Percentiles rank a stretch among this genome's conserved stretches.
phyloP scores from a whole-genome alignment of 2,888 invertebrate genomes.

The Meiosimyza decipiens region DNA sequence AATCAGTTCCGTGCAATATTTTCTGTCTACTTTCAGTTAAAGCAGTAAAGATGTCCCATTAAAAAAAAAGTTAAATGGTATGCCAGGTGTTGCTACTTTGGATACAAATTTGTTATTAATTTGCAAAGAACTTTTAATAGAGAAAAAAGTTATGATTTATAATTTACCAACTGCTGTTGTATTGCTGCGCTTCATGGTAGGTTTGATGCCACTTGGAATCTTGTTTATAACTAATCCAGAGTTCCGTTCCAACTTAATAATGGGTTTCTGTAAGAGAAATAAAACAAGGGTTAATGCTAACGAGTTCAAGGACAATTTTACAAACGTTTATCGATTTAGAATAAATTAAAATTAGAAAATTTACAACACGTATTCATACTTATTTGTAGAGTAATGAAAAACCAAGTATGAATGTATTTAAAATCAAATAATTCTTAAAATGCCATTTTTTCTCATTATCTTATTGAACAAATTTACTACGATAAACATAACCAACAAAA shows the following conservation, averaged over 20 bases:
- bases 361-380: too few relatives aligned
- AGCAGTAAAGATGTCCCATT: too few relatives aligned
- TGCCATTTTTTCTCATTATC: neutral
- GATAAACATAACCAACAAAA: constrained; percentile 8
- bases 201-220: constrained; percentile 51
- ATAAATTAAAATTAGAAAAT: too few relatives aligned
- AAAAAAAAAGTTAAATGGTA: too few relatives aligned
- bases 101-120: too few relatives aligned
- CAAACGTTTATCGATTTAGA: neutral
- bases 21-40: too few relatives aligned
- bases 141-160: too few relatives aligned
- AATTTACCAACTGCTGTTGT: constrained; percentile 43
- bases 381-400: too few relatives aligned
- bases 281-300: neutral
- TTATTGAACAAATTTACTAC: neutral
- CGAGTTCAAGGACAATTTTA: neutral
- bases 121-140: too few relatives aligned
- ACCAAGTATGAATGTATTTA: neutral
- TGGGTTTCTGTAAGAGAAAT: constrained; percentile 42
- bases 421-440: constrained; percentile 1
- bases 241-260: constrained; percentile 48
- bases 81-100: too few relatives aligned
- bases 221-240: constrained; percentile 52
- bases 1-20: too few relatives aligned
- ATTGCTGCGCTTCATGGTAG: constrained; percentile 57